These are phyloP conservation scores for Trichopoda pennipes DNA, from an alignment of 2,888 invertebrate species.

Conservation along the genomic window DNA sequence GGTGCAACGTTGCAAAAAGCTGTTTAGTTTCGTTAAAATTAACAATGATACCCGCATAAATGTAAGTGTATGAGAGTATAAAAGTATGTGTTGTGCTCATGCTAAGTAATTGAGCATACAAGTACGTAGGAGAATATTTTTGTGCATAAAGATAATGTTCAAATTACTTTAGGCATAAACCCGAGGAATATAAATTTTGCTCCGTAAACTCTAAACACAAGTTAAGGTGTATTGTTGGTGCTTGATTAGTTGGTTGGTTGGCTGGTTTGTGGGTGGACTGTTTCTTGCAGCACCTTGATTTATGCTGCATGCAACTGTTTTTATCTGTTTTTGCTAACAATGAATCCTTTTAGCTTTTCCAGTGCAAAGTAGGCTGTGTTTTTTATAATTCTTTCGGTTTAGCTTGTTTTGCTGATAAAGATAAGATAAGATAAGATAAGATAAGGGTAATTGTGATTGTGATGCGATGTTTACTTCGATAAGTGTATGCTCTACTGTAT, in stretches of 20 bases:
- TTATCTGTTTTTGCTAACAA: slow-evolving; percentile 15
- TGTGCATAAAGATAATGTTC: slow-evolving; percentile 3
- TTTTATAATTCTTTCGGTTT: neutral
- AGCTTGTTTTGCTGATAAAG: slow-evolving; percentile 27
- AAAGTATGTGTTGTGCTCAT: neutral
- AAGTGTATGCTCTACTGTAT: neutral
- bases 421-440: too few relatives aligned
- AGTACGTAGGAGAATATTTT: slow-evolving; percentile 8
- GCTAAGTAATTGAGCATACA: slow-evolving; percentile 25
- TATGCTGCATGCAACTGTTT: slow-evolving; percentile 14
- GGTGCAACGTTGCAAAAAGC: slow-evolving; percentile 26
- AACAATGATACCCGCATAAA: slow-evolving; percentile 31
- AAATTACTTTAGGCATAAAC: slow-evolving; percentile 46
- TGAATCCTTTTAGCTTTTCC: slow-evolving; percentile 23
- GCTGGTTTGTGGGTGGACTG: neutral
- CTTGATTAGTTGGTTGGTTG: neutral
- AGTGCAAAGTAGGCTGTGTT: slow-evolving; percentile 24
- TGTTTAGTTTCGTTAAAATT: slow-evolving; percentile 38
- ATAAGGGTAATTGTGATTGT: slow-evolving; percentile 41
- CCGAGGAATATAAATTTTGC: neutral
- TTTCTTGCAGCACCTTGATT: slow-evolving; percentile 34
- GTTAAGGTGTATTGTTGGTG: neutral
- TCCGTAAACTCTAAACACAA: neutral
- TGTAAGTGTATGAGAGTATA: neutral
- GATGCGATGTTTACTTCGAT: neutral